Evolutionary conservation across 2,797 vertebrate species (phyloP).

Genomic region (Pyrocephalus nanus): DNA sequence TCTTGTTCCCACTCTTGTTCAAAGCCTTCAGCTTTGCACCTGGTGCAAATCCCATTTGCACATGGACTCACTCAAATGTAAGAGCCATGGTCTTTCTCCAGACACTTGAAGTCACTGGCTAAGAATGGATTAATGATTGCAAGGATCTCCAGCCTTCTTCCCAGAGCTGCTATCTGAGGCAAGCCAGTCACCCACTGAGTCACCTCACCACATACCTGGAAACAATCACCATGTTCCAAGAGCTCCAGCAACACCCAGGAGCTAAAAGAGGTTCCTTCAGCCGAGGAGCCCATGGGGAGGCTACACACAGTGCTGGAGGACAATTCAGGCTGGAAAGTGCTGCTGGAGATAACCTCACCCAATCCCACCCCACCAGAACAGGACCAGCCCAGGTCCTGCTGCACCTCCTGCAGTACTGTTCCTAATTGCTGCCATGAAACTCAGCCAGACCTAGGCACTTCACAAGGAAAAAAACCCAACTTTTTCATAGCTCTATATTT

Average conservation of each 20-base stretch:
- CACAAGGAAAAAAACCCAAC: background rate
- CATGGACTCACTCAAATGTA: background rate
- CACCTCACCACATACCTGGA: background rate
- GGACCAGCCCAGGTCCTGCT: background rate
- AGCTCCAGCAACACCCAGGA: background rate
- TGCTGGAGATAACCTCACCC: background rate
- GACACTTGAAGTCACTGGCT: background rate
- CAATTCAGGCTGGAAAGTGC: background rate
- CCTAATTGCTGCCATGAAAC: background rate
- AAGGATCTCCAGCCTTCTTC: background rate
- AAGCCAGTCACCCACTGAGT: rapidly evolving
- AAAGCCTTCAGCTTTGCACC: background rate
- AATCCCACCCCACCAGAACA: background rate
- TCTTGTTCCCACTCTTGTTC: background rate
- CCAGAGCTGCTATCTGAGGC: background rate
- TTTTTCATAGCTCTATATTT: background rate
- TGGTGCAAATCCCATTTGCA: background rate
- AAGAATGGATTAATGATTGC: background rate
- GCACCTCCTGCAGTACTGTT: background rate
- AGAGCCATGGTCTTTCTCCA: background rate
- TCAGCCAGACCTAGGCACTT: background rate
- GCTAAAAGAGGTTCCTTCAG: background rate
- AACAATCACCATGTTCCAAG: background rate
- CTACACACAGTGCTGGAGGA: rapidly evolving
- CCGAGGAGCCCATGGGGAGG: rapidly evolving